These are phyloP conservation scores for Tanytarsus gracilentus DNA, from an alignment of 2,888 invertebrate genomes.

Conservation along the genomic window DNA sequence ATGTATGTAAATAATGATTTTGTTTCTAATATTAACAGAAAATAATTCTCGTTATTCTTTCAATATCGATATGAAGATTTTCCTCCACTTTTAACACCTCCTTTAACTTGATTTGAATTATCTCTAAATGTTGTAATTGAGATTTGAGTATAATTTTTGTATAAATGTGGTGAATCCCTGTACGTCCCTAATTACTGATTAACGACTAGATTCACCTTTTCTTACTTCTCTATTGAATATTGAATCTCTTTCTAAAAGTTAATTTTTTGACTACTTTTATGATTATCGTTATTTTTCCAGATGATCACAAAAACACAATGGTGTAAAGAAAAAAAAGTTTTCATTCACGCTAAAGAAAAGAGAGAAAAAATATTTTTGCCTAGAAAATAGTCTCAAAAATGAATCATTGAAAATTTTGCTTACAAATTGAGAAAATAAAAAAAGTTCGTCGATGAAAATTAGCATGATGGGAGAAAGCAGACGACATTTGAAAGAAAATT, in stretches of 20 bases:
- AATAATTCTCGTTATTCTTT: too few relatives aligned
- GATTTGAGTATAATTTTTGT: neutral
- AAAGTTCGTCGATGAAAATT: neutral
- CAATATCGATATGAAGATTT: too few relatives aligned
- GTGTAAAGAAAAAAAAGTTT: conserved; percentile 20
- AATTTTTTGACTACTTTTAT: neutral
- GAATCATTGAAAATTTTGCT: neutral
- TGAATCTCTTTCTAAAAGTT: neutral
- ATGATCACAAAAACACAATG: conserved; percentile 29
- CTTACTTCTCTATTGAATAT: neutral
- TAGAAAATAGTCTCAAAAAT: conserved; percentile 11
- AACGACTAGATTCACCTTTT: neutral
- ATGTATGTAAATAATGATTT: too few relatives aligned
- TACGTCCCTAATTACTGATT: too few relatives aligned
- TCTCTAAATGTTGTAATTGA: neutral
- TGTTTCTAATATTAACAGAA: too few relatives aligned
- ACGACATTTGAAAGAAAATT: too few relatives aligned
- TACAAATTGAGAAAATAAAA: neutral
- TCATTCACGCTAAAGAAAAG: neutral
- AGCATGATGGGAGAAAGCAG: too few relatives aligned
- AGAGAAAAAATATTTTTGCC: conserved; percentile 5
- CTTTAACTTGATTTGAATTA: neutral
- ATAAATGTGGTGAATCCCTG: too few relatives aligned
- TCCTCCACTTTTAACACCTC: too few relatives aligned
- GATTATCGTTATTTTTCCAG: conserved; percentile 28